A percentile compares a stretch with the other conserved stretches of the same genome.
phyloP scores from a whole-genome alignment of 2,797 vertebrate species.

The Takifugu ocellatus region DNA sequence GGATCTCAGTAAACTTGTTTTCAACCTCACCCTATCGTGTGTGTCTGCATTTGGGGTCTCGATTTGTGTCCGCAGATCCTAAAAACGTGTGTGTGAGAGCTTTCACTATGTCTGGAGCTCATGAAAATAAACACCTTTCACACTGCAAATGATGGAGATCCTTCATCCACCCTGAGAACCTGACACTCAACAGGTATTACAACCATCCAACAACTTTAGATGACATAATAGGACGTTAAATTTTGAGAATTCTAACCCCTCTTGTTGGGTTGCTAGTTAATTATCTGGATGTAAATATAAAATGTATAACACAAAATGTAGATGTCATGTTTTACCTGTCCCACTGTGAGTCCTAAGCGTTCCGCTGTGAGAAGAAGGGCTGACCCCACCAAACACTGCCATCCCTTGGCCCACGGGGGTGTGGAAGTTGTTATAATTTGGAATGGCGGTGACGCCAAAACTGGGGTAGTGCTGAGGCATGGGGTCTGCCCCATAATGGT shows the following conservation, averaged over 20 bases:
- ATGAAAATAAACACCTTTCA: constrained; percentile 20
- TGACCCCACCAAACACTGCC: constrained; percentile 91
- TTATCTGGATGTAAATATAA: too few species aligned
- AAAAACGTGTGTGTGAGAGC: constrained; percentile 10
- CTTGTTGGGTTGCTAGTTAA: too few species aligned
- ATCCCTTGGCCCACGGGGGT: constrained; percentile 83
- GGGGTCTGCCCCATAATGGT: constrained; percentile 89
- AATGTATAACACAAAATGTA: too few species aligned
- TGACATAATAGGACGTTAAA: too few species aligned
- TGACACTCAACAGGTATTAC: neutral
- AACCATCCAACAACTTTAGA: too few species aligned
- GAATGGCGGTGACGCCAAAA: constrained; percentile 89
- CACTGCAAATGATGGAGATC: constrained; percentile 11
- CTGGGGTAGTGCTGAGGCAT: constrained; percentile 88
- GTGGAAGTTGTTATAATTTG: constrained; percentile 96
- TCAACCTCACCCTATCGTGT: too few species aligned
- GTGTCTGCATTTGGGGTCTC: too few species aligned
- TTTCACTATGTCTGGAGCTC: constrained; percentile 3
- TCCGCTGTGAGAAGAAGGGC: constrained; percentile 87
- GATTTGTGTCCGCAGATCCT: neutral
- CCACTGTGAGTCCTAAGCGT: constrained; percentile 87
- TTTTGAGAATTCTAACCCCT: too few species aligned
- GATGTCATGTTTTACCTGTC: constrained; percentile 76
- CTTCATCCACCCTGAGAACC: neutral
- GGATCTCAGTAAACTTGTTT: too few species aligned